Evolutionary conservation across 2,797 vertebrate species (phyloP).

Genomic region (Trichosurus vulpecula): DNA sequence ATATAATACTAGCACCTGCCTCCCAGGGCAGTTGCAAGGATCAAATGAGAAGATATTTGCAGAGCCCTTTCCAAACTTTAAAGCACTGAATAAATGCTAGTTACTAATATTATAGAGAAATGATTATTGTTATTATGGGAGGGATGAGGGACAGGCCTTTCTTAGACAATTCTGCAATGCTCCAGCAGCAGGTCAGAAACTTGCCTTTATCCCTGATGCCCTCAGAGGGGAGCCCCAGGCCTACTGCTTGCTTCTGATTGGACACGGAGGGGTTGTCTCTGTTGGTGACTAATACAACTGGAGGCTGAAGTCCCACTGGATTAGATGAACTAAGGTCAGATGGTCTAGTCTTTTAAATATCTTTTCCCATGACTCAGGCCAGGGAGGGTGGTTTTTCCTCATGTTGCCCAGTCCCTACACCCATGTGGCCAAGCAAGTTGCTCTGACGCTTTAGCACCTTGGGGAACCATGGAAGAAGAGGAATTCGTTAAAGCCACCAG

Average conservation of each 20-base stretch:
- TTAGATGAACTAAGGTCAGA: constrained; percentile 75
- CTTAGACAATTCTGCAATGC: constrained; percentile 22
- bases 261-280: constrained; percentile 42
- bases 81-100: background rate
- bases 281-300: constrained; percentile 65
- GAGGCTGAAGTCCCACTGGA: constrained; percentile 72
- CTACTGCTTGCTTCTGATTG: background rate
- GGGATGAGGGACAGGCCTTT: background rate
- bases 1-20: background rate
- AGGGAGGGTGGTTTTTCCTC: constrained; percentile 65
- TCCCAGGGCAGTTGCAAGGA: background rate
- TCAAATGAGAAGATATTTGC: background rate
- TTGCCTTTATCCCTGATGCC: constrained; percentile 36
- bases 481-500: constrained; percentile 9
- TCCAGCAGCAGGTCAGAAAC: background rate
- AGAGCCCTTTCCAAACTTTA: background rate
- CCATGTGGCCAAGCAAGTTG: constrained; percentile 37
- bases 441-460: constrained; percentile 17
- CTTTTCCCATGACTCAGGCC: constrained; percentile 80
- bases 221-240: constrained; percentile 29
- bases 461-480: constrained; percentile 9
- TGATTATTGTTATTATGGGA: background rate
- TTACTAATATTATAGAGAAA: background rate
- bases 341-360: constrained; percentile 68
- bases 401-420: constrained; percentile 53